Percentiles rank a stretch among this genome's conserved stretches.
Evolutionary conservation across 2,888 invertebrate genomes (phyloP).

Genomic region (Taphrorychus bicolor): DNA sequence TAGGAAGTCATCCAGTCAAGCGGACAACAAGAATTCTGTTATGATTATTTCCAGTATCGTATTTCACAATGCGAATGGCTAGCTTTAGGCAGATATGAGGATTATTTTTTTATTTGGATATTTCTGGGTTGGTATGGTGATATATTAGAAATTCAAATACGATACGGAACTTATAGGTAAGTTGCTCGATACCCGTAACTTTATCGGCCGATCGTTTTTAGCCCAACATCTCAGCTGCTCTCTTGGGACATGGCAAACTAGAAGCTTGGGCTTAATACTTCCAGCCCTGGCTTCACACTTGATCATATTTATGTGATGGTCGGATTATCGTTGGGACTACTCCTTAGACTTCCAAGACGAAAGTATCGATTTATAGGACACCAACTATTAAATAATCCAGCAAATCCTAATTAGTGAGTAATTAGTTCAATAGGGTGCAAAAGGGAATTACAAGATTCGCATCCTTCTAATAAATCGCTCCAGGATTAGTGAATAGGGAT

Average conservation of each 20-base stretch:
- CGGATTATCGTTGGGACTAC: constrained; percentile 59
- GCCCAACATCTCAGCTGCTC: constrained; percentile 58
- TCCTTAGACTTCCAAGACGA: constrained; percentile 59
- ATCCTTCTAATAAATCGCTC: constrained; percentile 20
- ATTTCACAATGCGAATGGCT: constrained; percentile 27
- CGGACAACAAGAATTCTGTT: constrained; percentile 38
- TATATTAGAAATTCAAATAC: neutral
- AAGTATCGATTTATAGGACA: constrained; percentile 61
- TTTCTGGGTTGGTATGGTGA: neutral
- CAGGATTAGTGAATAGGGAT: constrained; percentile 17
- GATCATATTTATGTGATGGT: constrained; percentile 64
- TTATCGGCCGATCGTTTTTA: constrained; percentile 55
- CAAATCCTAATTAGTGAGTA: constrained; percentile 58
- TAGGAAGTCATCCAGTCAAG: constrained; percentile 40
- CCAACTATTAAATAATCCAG: constrained; percentile 55
- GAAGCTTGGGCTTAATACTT: constrained; percentile 61
- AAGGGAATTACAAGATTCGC: constrained; percentile 10
- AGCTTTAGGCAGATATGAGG: constrained; percentile 23
- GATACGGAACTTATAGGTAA: neutral
- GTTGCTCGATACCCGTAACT: constrained; percentile 46
- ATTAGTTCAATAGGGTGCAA: constrained; percentile 50
- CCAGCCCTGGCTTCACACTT: constrained; percentile 61
- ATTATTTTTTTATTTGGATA: constrained; percentile 16
- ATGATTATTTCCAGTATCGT: no score
- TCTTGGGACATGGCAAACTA: constrained; percentile 58